Base-by-base conservation (phyloP, 2,113 vertebrate species). In the Riparia riparia region DNA sequence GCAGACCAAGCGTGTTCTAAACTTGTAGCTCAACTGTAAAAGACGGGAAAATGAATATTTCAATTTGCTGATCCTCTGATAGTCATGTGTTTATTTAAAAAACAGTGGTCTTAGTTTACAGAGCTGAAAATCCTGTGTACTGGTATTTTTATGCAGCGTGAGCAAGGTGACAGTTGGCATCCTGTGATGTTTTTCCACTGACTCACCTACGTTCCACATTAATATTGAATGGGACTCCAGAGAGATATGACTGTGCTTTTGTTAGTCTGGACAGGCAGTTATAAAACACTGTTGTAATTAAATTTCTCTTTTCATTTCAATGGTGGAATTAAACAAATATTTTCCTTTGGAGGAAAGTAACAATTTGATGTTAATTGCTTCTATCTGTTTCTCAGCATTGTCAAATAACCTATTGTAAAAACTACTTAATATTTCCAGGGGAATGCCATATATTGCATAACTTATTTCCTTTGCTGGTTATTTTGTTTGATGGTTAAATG, bases 281-380 rank as follows among this genome's bases (percentile, higher is more conserved):
- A 82, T 70, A 82, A 78, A 86, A 76, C 56, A 58, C 60, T 73
- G 31, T 11, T 92, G 87, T 92, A 96, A 95, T 96, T 97, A 96
- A 91, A 93, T 95, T 90, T 89, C 73, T 87, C 89, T 95, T 95
- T 92, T 95, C 74, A 82, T 95, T 96, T 95, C 82, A 92, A 70
- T 68, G 28, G 65, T 77, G 60, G 86, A 79, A 96, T 97, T 96
- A 95, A 95, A 96, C 95, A 97, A 97, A 97, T 96, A 94, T 96
- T 96, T 97, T 94, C 77, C 83, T 85, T 89, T 93, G 77, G 95
- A 94, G 93, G 87, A 92, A 94, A 96, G 94, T 88, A 97, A 77
- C 95, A 95, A 87, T 95, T 96, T 93, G 82, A 92, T 92, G 86
- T 89, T 97, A 97, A 97, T 97, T 97, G 87, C 81, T 90, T 96